Percentiles rank a stretch among this genome's conserved stretches.
Evolutionary conservation across 2,113 vertebrate genomes (phyloP).

Genomic region (Xiphophorus maculatus): DNA sequence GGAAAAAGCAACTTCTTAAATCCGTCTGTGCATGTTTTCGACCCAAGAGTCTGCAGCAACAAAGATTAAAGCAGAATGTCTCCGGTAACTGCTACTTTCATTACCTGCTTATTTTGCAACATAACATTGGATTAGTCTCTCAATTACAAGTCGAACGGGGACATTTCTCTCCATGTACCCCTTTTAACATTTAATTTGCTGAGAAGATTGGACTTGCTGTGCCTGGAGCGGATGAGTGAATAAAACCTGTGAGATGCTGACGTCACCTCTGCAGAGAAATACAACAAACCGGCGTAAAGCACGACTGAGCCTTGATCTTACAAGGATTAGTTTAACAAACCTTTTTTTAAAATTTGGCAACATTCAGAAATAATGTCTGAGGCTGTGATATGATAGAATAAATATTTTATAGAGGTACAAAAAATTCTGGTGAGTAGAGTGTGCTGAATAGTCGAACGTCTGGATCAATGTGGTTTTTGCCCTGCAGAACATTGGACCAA

Average conservation of each 20-base stretch:
- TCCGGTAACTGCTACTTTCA: conserved; percentile 17
- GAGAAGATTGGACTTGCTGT: neutral
- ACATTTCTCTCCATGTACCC: conserved; percentile 1
- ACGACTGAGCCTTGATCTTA: neutral
- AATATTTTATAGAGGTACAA: neutral
- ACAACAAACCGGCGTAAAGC: neutral
- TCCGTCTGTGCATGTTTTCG: neutral
- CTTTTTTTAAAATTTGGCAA: neutral
- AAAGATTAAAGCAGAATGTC: conserved; percentile 7
- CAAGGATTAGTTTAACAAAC: neutral
- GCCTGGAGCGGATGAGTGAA: neutral
- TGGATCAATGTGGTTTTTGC: too few species aligned
- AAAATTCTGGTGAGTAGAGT: neutral
- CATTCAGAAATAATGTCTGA: neutral
- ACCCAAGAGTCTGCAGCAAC: conserved; percentile 7
- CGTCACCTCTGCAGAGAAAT: neutral
- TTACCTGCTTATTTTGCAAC: conserved; percentile 17
- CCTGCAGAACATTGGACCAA: too few species aligned
- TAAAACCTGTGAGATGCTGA: neutral
- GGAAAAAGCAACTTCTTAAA: conserved; percentile 7
- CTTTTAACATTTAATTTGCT: conserved; percentile 17
- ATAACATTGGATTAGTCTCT: conserved; percentile 2
- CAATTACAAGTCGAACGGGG: conserved; percentile 2
- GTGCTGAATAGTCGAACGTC: too few species aligned
- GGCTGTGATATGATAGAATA: neutral